Base-by-base conservation (phyloP, 2,888 invertebrate genomes). In the Chrysolina oricalcia region DNA sequence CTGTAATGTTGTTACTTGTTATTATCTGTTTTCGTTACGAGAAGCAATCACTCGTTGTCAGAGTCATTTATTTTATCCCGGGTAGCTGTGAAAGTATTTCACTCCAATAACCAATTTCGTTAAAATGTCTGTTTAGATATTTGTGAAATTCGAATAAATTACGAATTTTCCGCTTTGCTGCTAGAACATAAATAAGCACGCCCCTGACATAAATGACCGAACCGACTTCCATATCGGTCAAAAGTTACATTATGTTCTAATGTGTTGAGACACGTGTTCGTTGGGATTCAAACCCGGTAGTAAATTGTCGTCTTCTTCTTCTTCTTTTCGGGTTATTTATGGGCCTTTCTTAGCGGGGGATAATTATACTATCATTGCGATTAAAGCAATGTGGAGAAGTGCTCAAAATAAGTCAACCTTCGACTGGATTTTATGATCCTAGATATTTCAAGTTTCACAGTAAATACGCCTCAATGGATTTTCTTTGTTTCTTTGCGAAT, bases 201-300 rank as follows among this genome's bases (percentile, higher is more conserved):
- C 40, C 68, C 41, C 68, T 68, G 68, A 68, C 68, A 43, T 46
- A 69, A 76, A 75, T 78, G 76, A 75, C 72, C 76, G 70, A 79
- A 71, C 72, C 56, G 64, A 70, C 62, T 46, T 65, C 72, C 71
- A 69, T 76, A 79, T 77, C 74, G 79, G 75, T 76, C 74, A 77
- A 56, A 75, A 71, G 64, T 72, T 53, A 23, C 53, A 53, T 53
- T 68, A 68, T 68, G 53, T 43, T 68, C 19, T 68, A 68, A 53
- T 79, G 77, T 77, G 75, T 79, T 79, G 75, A 72, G 73, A 79
- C 79, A 79, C 79, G 79, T 79, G 79, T 78, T 73, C 70, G 27
- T 40, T 70, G 70, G 72, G 59, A 66, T 72, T 75, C 48, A 74
- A 77, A 77, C 75, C 67, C 73, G 66, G 74, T 67, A 66, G 77